Base-by-base conservation (phyloP, 2,797 vertebrate genomes). In the Bucorvus abyssinicus region DNA sequence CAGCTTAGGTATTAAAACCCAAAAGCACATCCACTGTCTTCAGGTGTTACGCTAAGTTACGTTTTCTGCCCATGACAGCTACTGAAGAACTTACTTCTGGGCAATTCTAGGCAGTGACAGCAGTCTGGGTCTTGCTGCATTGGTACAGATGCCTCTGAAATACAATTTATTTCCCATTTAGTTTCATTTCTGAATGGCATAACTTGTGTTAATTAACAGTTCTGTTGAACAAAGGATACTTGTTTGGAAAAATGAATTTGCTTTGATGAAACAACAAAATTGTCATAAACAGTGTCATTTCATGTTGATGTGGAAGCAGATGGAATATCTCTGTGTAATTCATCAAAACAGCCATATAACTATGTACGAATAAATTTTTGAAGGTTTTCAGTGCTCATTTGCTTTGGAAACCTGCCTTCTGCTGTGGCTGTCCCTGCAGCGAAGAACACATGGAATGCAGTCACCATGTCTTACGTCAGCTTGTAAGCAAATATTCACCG, bases 281-380 rank as follows among this genome's bases (percentile, higher is more conserved):
- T 87, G 80, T 90, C 52, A 38, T 45, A 47, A 90, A 26, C 9
- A 38, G n/a, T n/a, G 10, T 74, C 32, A 45, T 69, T 93, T 70
- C 44, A 5, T 61, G 52, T 69, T 92, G 79, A 49, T 90, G 38
- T 29, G 30, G 36, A 84, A 84, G 56, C 11, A 79, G 52, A 45
- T 45, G 42, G 63, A 82, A 5, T 29, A 52, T 45, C 18, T 53
- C 27, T 87, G 9, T 65, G 61, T 59, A 82, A 67, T 79, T 87
- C 14, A 52, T 87, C 50, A 88, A 42, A 86, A 57, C 24, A 90
- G 36, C n/a, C 59, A 23, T 45, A 16, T 83, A 81, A 52, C 61
- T 90, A 30, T 75, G 88, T 84, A 67, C 30, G 82, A 88, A 70
- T 88, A 16, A 84, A 76, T 90, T 88, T 85, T 56, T 69, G 76